Evolutionary conservation across 2,113 vertebrate species (phyloP), one percentile per base, ranked within the genome.

Genomic region (Ameiurus melas): DNA sequence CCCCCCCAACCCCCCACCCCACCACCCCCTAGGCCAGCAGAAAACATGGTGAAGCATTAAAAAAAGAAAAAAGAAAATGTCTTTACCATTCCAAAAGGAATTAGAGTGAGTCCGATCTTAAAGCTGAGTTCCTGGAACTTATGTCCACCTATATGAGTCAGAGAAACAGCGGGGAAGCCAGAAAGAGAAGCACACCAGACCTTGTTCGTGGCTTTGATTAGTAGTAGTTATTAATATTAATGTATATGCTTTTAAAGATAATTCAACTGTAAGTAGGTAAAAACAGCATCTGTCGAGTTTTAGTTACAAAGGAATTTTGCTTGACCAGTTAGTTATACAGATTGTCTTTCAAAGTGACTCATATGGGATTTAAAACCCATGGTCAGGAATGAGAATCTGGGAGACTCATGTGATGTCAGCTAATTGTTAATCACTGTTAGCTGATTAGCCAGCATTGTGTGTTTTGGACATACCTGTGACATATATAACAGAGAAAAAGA

Each of bases 111-210:
- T 25, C 43, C 77, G 47, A 53, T 79, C 13, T 12, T n/a, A 14
- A 79, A 33, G n/a, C 53, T 19, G 14, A 33, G 53, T 81, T 81
- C n/a, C 79, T 82, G 80, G 80, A 82, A 82, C 55, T 39, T 19
- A 25, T 82, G 55, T 82, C 55, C 79, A 25, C 0, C 33, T 39
- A 12, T 1, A 14, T 82, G 55, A 82, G 30, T 82, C 55, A 60
- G 55, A 57, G 9, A 58, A 55, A 81, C 17, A 36, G 9, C 33
- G 53, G 57, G 78, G 55, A 57, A 57, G 27, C 55, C 77, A 80
- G 51, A 53, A 17, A 30, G 5, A 55, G 27, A 30, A 2, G 57
- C 27, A 80, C 1, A 75, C 36, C 43, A 71, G 68, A 39, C 22
- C 33, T 20, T 73, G 68, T 70, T 70, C 30, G 19, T 70, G n/a